Evolutionary conservation across 2,113 vertebrate species (phyloP).

Genomic region (Progne subis): DNA sequence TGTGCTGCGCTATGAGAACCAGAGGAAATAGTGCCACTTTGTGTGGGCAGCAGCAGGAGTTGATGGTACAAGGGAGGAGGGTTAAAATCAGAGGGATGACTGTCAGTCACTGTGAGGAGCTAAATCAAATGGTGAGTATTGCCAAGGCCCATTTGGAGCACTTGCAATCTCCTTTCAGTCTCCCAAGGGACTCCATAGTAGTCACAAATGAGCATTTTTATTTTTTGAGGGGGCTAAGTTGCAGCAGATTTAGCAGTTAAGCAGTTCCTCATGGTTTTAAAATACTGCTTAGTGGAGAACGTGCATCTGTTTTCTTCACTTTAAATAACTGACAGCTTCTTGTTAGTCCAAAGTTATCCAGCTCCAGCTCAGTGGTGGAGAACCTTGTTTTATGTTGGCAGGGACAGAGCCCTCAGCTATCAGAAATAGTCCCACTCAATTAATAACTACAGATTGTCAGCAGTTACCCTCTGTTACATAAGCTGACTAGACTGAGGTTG

Average conservation of each 20-base stretch:
- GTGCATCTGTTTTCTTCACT: background rate
- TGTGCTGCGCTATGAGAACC: background rate
- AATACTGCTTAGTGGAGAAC: background rate
- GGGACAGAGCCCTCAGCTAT: background rate
- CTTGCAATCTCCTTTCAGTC: background rate
- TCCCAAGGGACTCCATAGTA: background rate
- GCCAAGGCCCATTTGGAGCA: background rate
- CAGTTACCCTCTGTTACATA: background rate
- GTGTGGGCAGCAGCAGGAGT: background rate
- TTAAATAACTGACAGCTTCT: background rate
- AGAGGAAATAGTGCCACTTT: accelerated
- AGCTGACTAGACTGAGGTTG: background rate
- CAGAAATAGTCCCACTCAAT: background rate
- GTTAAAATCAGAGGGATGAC: background rate
- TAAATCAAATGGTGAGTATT: background rate
- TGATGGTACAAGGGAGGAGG: background rate
- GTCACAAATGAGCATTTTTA: background rate
- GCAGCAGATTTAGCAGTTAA: background rate
- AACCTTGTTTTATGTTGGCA: background rate
- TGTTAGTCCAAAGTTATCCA: background rate
- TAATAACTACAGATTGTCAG: background rate
- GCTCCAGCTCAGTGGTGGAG: background rate
- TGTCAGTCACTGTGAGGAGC: background rate
- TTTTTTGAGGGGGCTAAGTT: background rate
- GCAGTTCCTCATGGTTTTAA: background rate